These are phyloP conservation scores for Coenobita brevimanus DNA, from an alignment of 1,140 invertebrate genomes.

Conservation along the genomic window DNA sequence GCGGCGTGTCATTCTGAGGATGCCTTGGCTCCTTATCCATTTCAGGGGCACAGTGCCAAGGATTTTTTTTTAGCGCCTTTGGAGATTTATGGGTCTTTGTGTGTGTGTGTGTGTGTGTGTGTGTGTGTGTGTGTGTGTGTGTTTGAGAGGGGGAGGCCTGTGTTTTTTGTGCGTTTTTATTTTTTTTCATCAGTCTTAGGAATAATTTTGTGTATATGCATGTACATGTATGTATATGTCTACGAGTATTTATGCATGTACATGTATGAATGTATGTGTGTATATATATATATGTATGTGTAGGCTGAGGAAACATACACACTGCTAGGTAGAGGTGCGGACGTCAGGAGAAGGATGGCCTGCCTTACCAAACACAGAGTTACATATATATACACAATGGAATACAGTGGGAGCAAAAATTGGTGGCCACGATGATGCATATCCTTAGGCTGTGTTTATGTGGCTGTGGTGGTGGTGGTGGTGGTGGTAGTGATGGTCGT, in stretches of 20 bases:
- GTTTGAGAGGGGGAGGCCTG: too few relatives aligned
- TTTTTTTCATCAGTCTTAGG: too few relatives aligned
- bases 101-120: too few relatives aligned
- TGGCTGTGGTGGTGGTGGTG: background rate
- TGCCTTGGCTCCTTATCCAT: slow-evolving; percentile 11
- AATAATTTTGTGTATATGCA: slow-evolving; percentile 31
- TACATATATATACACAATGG: slow-evolving; percentile 57
- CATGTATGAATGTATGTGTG: background rate
- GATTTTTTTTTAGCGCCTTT: too few relatives aligned
- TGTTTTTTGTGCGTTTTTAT: too few relatives aligned
- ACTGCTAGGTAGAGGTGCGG: slow-evolving; percentile 55
- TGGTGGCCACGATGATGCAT: slow-evolving; percentile 49
- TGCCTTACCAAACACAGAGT: slow-evolving; percentile 41
- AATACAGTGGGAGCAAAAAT: slow-evolving; percentile 42
- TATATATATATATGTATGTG: background rate
- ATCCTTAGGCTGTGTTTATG: slow-evolving; percentile 15
- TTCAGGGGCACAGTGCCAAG: slow-evolving; percentile 22
- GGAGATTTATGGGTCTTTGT: too few relatives aligned
- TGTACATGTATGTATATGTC: slow-evolving; percentile 10
- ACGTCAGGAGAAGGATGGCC: slow-evolving; percentile 36
- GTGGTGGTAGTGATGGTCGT: too few relatives aligned
- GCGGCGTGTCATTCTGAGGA: too few relatives aligned
- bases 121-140: too few relatives aligned
- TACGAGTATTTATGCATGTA: background rate
- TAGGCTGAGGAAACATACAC: slow-evolving; percentile 13